Conservation (phyloP, 2,888 invertebrate genomes). For the Drosophila mayaguana region DNA sequence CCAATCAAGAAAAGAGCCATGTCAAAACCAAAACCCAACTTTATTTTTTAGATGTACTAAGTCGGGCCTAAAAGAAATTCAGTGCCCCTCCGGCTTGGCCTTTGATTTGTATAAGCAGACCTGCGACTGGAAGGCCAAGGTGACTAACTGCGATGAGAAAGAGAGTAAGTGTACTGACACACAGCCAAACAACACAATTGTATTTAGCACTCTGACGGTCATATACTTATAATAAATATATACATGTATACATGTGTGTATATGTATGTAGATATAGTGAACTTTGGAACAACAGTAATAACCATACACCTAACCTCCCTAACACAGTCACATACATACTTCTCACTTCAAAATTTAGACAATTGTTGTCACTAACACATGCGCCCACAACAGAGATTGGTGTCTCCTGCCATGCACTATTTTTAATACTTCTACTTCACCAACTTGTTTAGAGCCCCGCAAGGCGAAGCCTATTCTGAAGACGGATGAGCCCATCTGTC, state of each 20-base stretch:
- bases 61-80: constrained; percentile 98
- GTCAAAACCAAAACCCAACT: constrained; percentile 41
- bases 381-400: not conserved
- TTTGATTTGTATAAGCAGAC: constrained; percentile 99
- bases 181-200: constrained; percentile 48
- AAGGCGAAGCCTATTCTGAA: constrained; percentile 95
- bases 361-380: constrained; percentile 68
- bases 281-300: constrained; percentile 39
- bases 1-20: constrained; percentile 19
- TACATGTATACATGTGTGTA: not conserved
- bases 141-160: constrained; percentile 97
- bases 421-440: not conserved
- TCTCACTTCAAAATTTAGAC: constrained; percentile 76
- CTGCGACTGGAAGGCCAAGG: constrained; percentile 99
- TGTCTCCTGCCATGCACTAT: constrained; percentile 11
- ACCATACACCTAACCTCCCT: constrained; percentile 37
- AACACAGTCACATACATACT: constrained; percentile 53
- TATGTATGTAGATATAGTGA: constrained; percentile 50
- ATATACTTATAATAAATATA: constrained; percentile 24
- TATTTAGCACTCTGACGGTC: constrained; percentile 59
- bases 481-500: constrained; percentile 96
- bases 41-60: constrained; percentile 90
- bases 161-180: constrained; percentile 92
- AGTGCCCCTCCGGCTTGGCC: constrained; percentile 98
- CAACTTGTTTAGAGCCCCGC: constrained; percentile 90